phyloP scores from a whole-genome alignment of 1,140 invertebrate species.

The Ceratosolen fusciceps region DNA sequence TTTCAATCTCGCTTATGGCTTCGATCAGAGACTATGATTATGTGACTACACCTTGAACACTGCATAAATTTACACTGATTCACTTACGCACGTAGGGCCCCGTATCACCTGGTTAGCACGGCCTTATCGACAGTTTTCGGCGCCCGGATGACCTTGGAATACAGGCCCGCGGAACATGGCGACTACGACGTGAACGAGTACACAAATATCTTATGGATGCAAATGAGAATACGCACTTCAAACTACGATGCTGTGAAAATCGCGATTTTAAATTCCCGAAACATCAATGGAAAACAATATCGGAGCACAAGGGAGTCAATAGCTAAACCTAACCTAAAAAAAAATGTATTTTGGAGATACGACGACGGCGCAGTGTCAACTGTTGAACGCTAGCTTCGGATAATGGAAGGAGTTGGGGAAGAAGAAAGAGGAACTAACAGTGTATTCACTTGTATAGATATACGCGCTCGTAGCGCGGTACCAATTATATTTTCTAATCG shows the following conservation, averaged over 20 bases:
- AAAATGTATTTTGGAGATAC: background rate
- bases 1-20: background rate
- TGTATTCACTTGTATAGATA: background rate
- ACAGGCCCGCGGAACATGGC: background rate
- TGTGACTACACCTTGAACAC: background rate
- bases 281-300: background rate
- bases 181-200: background rate
- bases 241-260: background rate
- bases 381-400: conserved; percentile 32
- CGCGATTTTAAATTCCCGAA: background rate
- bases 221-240: background rate
- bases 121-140: background rate
- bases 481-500: conserved; percentile 22
- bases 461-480: background rate
- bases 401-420: background rate
- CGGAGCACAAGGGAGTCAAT: too few species aligned
- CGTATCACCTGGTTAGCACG: background rate
- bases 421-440: background rate
- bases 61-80: background rate
- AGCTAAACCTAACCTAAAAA: conserved; percentile 20
- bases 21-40: background rate
- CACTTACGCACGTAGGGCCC: background rate
- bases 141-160: background rate
- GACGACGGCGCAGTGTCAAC: conserved; percentile 38
- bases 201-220: background rate